phyloP scores from a whole-genome alignment of 2,113 vertebrate genomes.

The Peromyscus californicus region DNA sequence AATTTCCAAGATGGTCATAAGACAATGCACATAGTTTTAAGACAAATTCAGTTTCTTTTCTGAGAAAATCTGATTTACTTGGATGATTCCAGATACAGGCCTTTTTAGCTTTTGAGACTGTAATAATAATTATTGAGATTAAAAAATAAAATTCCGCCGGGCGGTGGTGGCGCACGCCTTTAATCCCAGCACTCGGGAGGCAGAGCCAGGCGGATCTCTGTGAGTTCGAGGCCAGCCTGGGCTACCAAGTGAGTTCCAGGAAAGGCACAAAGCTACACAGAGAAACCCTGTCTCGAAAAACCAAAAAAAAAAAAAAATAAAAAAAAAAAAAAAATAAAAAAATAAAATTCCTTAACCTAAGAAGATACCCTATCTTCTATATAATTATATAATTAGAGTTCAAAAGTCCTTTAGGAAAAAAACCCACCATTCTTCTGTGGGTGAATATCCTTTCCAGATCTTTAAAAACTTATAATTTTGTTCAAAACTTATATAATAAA shows the following conservation, averaged over 20 bases:
- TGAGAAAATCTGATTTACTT: slow-evolving; percentile 35
- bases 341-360: slow-evolving; percentile 20
- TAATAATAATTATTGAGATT: neutral
- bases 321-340: neutral
- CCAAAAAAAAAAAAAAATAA: too few relatives aligned
- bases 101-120: slow-evolving; percentile 48
- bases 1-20: slow-evolving; percentile 31
- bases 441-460: neutral
- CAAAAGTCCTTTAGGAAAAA: slow-evolving; percentile 35
- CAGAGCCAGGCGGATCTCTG: too few relatives aligned
- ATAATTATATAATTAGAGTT: slow-evolving; percentile 60
- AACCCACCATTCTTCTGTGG: neutral
- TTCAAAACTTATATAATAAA: slow-evolving; percentile 1
- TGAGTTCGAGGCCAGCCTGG: too few relatives aligned
- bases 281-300: too few relatives aligned
- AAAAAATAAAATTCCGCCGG: neutral
- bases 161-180: too few relatives aligned
- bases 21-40: slow-evolving; percentile 48
- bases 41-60: slow-evolving; percentile 54
- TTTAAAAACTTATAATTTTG: slow-evolving; percentile 42
- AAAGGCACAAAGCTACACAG: too few relatives aligned
- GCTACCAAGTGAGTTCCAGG: too few relatives aligned
- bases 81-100: neutral
- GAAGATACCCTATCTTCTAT: slow-evolving; percentile 49
- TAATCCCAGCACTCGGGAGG: too few relatives aligned